A percentile compares a stretch with the other conserved stretches of the same genome.
phyloP scores from a whole-genome alignment of 2,797 vertebrate species.

The Myiotriccus ornatus region DNA sequence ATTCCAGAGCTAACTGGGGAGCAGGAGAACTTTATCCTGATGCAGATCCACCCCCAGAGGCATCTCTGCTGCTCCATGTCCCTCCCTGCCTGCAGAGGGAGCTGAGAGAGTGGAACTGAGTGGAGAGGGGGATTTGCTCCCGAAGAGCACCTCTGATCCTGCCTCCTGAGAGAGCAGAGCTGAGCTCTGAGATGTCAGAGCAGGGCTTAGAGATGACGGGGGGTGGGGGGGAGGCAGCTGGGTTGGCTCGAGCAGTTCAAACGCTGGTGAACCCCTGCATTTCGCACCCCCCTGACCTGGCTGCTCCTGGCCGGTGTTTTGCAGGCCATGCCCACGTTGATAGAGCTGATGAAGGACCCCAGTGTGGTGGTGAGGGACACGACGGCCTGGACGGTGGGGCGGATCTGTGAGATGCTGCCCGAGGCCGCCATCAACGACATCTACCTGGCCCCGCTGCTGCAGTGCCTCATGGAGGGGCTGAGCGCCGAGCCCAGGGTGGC shows the following conservation, averaged over 20 bases:
- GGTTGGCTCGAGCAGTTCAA: no score
- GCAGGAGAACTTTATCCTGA: no score
- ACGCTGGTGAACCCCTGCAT: background rate
- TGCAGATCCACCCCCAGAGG: background rate
- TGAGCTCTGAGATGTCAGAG: background rate
- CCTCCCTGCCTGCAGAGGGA: background rate
- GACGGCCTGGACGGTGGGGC: slow-evolving; percentile 94
- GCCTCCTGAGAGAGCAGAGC: background rate
- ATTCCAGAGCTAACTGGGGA: background rate
- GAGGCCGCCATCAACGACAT: slow-evolving; percentile 95
- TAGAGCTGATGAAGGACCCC: slow-evolving; percentile 97
- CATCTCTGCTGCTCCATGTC: background rate
- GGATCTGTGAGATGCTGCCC: slow-evolving; percentile 95
- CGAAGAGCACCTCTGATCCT: no score
- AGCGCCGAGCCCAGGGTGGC: slow-evolving; percentile 93
- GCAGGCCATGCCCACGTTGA: slow-evolving; percentile 94
- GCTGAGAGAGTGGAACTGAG: no score
- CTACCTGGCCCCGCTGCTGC: slow-evolving; percentile 90
- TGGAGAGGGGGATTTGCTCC: background rate
- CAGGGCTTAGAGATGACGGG: background rate
- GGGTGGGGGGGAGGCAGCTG: background rate
- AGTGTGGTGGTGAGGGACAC: slow-evolving; percentile 97
- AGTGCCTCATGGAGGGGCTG: slow-evolving; percentile 95
- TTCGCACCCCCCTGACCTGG: background rate
- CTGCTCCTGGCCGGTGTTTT: background rate